Conservation (phyloP, 2,888 invertebrate genomes). For the Acronicta leporina region DNA sequence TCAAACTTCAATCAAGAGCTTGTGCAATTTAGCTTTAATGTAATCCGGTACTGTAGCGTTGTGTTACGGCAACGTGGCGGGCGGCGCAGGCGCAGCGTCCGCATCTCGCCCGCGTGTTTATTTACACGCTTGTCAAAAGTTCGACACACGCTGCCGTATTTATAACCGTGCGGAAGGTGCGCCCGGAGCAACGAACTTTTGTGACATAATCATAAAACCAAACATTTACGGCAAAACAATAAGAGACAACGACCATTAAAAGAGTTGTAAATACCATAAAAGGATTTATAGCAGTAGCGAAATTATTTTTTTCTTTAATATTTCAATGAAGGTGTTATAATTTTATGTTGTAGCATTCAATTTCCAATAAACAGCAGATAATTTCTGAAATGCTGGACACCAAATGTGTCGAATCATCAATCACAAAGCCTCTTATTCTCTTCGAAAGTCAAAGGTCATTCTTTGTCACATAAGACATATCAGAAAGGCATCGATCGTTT, state of each 20-base stretch:
- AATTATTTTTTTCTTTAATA: constrained; percentile 22
- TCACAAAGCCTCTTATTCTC: neutral
- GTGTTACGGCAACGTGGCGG: constrained; percentile 31
- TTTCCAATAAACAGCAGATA: neutral
- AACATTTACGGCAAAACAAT: constrained; percentile 62
- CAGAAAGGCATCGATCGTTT: constrained; percentile 66
- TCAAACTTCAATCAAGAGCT: neutral
- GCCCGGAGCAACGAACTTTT: constrained; percentile 81
- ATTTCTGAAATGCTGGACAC: neutral
- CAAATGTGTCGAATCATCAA: constrained; percentile 6
- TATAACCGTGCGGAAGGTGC: constrained; percentile 85
- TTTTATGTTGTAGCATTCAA: neutral
- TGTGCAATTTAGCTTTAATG: constrained; percentile 1
- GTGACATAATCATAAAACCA: constrained; percentile 65
- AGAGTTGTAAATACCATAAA: constrained; percentile 63
- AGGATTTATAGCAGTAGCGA: constrained; percentile 63
- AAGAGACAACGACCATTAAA: constrained; percentile 69
- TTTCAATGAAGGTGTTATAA: constrained; percentile 6
- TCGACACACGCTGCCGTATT: constrained; percentile 82
- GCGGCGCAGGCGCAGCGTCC: constrained; percentile 55
- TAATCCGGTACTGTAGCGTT: constrained; percentile 30
- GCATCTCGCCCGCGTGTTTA: constrained; percentile 77
- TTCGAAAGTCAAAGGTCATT: constrained; percentile 30
- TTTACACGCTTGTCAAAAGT: constrained; percentile 86
- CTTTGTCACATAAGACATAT: constrained; percentile 53